Evolutionary conservation across 2,888 invertebrate genomes (phyloP).

Genomic region (Cheilosia soror): DNA sequence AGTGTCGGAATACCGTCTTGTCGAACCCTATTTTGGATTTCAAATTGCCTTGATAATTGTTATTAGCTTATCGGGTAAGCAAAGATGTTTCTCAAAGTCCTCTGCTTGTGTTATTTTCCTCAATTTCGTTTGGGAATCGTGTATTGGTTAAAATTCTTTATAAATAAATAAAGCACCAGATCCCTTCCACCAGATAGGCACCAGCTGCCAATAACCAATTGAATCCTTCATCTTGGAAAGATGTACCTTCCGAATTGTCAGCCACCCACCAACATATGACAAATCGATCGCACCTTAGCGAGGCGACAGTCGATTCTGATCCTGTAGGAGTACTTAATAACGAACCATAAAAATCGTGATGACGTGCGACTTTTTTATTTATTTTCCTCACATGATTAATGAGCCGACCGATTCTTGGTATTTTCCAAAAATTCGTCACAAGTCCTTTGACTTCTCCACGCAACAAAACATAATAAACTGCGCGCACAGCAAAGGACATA

Average conservation of each 20-base stretch:
- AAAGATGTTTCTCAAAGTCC: too few relatives aligned
- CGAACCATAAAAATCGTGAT: conserved; percentile 72
- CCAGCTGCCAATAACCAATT: conserved; percentile 49
- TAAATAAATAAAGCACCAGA: not conserved
- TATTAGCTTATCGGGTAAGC: too few relatives aligned
- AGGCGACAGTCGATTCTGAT: conserved; percentile 37
- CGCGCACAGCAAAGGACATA: conserved; percentile 49
- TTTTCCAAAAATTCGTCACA: conserved; percentile 69
- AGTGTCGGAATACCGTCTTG: too few relatives aligned
- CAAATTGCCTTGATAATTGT: too few relatives aligned
- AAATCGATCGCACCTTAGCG: conserved; percentile 73
- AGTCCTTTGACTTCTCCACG: conserved; percentile 73
- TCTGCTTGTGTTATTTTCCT: too few relatives aligned
- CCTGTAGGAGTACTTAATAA: conserved; percentile 44
- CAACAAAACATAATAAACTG: conserved; percentile 69
- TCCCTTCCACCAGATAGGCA: not conserved
- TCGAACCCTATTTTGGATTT: too few relatives aligned
- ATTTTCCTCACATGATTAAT: conserved; percentile 67
- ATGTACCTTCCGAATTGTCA: conserved; percentile 25
- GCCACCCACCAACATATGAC: conserved; percentile 70
- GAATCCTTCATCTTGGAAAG: conserved; percentile 41
- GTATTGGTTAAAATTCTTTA: too few relatives aligned
- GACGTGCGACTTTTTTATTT: conserved; percentile 70
- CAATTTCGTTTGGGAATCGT: too few relatives aligned
- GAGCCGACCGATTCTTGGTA: conserved; percentile 56